phyloP scores from a whole-genome alignment of 2,113 vertebrate species.

The Turnix velox region DNA sequence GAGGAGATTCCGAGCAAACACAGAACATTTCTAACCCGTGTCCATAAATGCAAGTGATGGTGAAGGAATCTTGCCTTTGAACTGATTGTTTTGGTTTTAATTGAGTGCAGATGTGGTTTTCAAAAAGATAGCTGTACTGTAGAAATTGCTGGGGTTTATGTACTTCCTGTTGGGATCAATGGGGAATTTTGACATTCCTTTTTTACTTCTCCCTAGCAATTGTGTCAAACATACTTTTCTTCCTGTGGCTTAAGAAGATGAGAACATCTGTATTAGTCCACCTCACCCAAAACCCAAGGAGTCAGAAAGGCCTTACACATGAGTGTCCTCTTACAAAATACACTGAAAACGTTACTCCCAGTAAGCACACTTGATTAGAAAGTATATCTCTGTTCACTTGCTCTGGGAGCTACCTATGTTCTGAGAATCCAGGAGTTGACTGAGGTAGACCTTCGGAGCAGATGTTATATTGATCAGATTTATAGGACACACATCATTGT shows the following conservation, averaged over 20 bases:
- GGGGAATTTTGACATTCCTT: neutral
- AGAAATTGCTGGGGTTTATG: neutral
- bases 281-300: neutral
- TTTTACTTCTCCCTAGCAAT: neutral
- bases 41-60: neutral
- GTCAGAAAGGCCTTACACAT: neutral
- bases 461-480: conserved; percentile 46
- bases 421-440: neutral
- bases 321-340: neutral
- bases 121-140: neutral
- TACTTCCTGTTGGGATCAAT: neutral
- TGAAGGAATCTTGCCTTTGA: neutral
- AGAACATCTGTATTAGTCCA: neutral
- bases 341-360: neutral
- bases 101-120: neutral
- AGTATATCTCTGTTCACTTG: neutral
- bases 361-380: neutral
- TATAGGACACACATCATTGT: conserved; percentile 16
- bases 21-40: neutral
- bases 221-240: neutral
- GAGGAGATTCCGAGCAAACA: neutral
- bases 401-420: neutral
- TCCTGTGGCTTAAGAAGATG: neutral
- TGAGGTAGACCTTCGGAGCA: neutral
- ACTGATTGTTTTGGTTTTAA: neutral